Evolutionary conservation across 1,140 invertebrate genomes (phyloP).

Genomic region (Nasonia longicornis): DNA sequence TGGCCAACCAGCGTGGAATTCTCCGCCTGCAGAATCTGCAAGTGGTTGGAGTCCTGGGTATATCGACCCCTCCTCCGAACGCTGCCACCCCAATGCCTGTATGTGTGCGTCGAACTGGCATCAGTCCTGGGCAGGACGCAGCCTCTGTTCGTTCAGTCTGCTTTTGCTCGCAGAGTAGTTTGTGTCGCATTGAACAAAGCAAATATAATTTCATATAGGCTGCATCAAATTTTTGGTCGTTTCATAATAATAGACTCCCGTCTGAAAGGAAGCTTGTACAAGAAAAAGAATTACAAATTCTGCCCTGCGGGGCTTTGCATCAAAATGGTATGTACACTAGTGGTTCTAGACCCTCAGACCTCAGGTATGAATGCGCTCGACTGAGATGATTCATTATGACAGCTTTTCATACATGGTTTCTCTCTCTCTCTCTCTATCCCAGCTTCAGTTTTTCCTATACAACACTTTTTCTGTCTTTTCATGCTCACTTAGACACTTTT

Average conservation of each 20-base stretch:
- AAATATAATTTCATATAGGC: slow-evolving; percentile 16
- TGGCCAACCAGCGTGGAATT: slow-evolving; percentile 42
- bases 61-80: slow-evolving; percentile 54
- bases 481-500: slow-evolving; percentile 28
- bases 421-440: slow-evolving; percentile 49
- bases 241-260: slow-evolving; percentile 32
- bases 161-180: slow-evolving; percentile 30
- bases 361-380: slow-evolving; percentile 62
- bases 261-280: slow-evolving; percentile 22
- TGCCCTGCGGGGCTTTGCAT: slow-evolving; percentile 26
- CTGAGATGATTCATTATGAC: slow-evolving; percentile 66
- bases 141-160: slow-evolving; percentile 62
- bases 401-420: slow-evolving; percentile 61
- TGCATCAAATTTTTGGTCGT: slow-evolving; percentile 37
- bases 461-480: slow-evolving; percentile 42
- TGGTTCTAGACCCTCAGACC: slow-evolving; percentile 28
- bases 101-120: slow-evolving; percentile 55
- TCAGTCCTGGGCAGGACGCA: slow-evolving; percentile 65
- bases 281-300: slow-evolving; percentile 42
- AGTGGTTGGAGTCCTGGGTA: slow-evolving; percentile 44
- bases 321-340: slow-evolving; percentile 64
- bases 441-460: slow-evolving; percentile 27
- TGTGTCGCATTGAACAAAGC: slow-evolving; percentile 36
- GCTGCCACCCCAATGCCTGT: slow-evolving; percentile 39
- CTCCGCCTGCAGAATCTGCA: slow-evolving; percentile 34